Evolutionary conservation across 2,797 vertebrate species (phyloP).

Genomic region (Poecilia picta): DNA sequence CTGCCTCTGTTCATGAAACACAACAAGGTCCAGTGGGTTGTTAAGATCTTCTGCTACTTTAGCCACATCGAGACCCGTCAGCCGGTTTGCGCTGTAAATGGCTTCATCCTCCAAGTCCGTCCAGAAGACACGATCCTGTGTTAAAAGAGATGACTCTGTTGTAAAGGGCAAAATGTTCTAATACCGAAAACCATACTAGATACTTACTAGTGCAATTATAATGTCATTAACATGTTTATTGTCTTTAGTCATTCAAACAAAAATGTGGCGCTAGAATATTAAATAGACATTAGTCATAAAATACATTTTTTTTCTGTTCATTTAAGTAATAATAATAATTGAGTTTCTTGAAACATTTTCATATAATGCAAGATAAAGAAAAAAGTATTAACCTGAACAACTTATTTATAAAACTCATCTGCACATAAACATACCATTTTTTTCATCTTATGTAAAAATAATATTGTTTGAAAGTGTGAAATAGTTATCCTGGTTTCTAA

Average conservation of each 20-base stretch:
- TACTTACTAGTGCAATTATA: not conserved
- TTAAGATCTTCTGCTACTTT: conserved; percentile 94
- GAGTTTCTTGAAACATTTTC: not conserved
- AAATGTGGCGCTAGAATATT: not conserved
- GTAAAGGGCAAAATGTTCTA: not conserved
- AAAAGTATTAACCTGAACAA: not conserved
- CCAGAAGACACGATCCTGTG: conserved; percentile 95
- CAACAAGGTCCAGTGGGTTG: conserved; percentile 94
- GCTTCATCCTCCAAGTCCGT: conserved; percentile 95
- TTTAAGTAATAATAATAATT: not conserved
- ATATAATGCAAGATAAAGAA: not conserved
- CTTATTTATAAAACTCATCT: not conserved
- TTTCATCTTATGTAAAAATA: not conserved
- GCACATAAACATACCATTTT: not conserved
- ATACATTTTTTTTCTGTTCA: not conserved
- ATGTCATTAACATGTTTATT: not conserved
- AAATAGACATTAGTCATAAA: not conserved
- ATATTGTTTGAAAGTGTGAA: not conserved
- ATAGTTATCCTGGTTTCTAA: not conserved
- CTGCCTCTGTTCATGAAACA: conserved; percentile 95
- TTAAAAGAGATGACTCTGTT: not conserved
- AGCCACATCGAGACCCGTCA: conserved; percentile 88
- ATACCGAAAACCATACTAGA: no score
- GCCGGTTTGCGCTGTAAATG: conserved; percentile 93
- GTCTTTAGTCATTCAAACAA: not conserved